These are phyloP conservation scores for Diuraphis noxia DNA, from an alignment of 1,140 invertebrate genomes.

Conservation along the genomic window DNA sequence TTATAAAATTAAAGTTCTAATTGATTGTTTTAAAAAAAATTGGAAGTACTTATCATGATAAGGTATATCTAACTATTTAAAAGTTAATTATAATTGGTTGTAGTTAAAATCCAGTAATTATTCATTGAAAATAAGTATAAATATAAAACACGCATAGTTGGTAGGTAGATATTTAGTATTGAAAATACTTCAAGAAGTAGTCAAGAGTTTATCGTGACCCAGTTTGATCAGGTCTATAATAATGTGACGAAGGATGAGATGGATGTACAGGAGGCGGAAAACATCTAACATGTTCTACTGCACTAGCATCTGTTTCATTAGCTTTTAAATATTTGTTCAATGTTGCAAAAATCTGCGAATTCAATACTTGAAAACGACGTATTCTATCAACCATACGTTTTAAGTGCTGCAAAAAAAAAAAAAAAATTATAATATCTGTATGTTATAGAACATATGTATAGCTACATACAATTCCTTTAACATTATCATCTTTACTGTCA, in stretches of 20 bases:
- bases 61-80: not conserved
- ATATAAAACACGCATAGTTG: not conserved
- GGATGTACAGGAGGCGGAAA: slow-evolving; percentile 93
- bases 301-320: slow-evolving; percentile 79
- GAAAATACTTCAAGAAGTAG: not conserved
- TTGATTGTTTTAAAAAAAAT: not conserved
- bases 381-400: slow-evolving; percentile 98
- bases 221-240: slow-evolving; percentile 56
- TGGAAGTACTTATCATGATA: not conserved
- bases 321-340: slow-evolving; percentile 92
- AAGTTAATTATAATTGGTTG: not conserved
- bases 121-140: slow-evolving; percentile 19
- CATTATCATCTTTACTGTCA: slow-evolving; percentile 93
- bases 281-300: slow-evolving; percentile 94
- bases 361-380: slow-evolving; percentile 94
- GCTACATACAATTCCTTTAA: slow-evolving; percentile 96
- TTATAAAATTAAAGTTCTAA: not conserved
- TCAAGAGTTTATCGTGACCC: slow-evolving; percentile 32
- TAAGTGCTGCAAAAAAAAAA: slow-evolving; percentile 72
- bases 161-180: not conserved
- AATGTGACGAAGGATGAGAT: slow-evolving; percentile 65
- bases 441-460: slow-evolving; percentile 26
- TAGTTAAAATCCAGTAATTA: not conserved
- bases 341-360: slow-evolving; percentile 97
- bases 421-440: not conserved